Percentiles rank a stretch among this genome's conserved stretches.
Conservation (phyloP, 2,797 vertebrate genomes). For the Hyperoplus immaculatus region DNA sequence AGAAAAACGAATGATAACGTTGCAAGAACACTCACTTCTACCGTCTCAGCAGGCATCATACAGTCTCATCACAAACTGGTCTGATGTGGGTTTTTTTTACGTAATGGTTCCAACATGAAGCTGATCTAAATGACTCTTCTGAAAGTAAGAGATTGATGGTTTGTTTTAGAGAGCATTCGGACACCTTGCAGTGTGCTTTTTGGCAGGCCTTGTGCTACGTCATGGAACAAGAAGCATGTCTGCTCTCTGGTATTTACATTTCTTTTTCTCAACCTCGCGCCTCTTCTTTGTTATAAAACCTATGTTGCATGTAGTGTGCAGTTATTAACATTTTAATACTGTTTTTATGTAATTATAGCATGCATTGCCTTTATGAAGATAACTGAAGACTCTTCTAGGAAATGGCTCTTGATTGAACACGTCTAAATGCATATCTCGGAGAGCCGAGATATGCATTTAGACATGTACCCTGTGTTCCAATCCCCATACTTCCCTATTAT, state of each 20-base stretch:
- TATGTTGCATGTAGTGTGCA: constrained; percentile 10
- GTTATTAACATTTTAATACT: constrained; percentile 37
- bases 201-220: constrained; percentile 45
- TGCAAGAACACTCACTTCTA: constrained; percentile 4
- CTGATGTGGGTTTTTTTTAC: background rate
- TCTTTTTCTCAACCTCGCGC: constrained; percentile 54
- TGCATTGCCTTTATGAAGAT: constrained; percentile 22
- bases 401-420: too few species aligned
- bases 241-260: constrained; percentile 78
- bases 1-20: constrained; percentile 15
- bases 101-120: constrained; percentile 10
- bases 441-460: constrained; percentile 1
- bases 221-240: constrained; percentile 66
- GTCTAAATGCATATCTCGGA: too few species aligned
- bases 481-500: too few species aligned
- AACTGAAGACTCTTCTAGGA: too few species aligned
- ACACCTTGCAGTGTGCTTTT: constrained; percentile 50
- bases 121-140: background rate
- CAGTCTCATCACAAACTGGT: background rate
- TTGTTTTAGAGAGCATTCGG: constrained; percentile 56
- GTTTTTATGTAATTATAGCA: constrained; percentile 16
- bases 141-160: constrained; percentile 43
- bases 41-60: constrained; percentile 24
- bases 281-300: constrained; percentile 60
- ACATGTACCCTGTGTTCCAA: background rate